Evolutionary conservation across 1,140 invertebrate species (phyloP), one percentile per base, ranked within the genome.

Genomic region (Brachionus plicatilis): DNA sequence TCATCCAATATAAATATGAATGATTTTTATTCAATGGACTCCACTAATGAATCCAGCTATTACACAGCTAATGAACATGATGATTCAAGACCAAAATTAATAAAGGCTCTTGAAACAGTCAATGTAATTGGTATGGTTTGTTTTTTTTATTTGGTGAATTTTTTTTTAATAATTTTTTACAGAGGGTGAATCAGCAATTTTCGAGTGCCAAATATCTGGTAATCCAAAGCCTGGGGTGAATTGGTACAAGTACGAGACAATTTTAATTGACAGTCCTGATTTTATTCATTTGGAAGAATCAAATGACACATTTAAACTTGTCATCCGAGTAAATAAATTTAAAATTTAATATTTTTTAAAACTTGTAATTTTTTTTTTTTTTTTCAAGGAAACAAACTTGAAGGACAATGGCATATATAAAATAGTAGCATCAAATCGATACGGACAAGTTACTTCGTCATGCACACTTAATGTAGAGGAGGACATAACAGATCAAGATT

Each of bases 11-110:
- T 60, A 12, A 37, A 37, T 20, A 20, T 37, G 6, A 68, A 50
- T 8, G 80, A 83, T 33, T 83, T 83, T 72, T 83, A 70, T 68
- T 83, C 80, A 29, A 6, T 83, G 7, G 80, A 68, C n/a, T 68
- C 56, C 7, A 68, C 56, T 14, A 79, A 60, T 37, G 80, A 83
- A 45, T 83, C 80, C 0, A 68, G 45, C 47, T 83, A 83, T 83
- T 65, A 83, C 9, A 83, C 80, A 20, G 80, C 80, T 20, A 68
- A 33, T 68, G 80, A 83, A 83, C 56, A 83, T n/a, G 80, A 83
- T 33, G 79, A 82, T 14, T 33, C 56, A 56, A 53, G 47, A 33
- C 79, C 79, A n/a, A 37, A 33, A n/a, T 6, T 82, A 0, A 11
- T 82, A 1, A 82, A 65, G 24, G n/a, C 7, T 41, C n/a, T 65